These are phyloP conservation scores for Agrotis segetum DNA, from an alignment of 2,888 invertebrate species.

Conservation along the genomic window DNA sequence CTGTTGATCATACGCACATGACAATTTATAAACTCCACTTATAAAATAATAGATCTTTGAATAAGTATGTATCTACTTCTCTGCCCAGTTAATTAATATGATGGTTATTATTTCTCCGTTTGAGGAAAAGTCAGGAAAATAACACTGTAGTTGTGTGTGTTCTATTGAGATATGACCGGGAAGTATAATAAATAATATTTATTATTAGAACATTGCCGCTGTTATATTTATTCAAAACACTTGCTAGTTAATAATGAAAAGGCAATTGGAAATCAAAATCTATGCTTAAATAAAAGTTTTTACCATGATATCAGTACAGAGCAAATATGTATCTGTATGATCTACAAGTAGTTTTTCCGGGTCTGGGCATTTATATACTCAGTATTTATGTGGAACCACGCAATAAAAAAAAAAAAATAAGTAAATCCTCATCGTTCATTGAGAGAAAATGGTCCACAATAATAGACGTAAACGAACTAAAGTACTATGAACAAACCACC, in stretches of 20 bases:
- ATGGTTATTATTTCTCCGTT: constrained; percentile 13
- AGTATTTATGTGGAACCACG: too few relatives aligned
- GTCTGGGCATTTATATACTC: too few relatives aligned
- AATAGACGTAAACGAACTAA: constrained; percentile 2
- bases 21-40: too few relatives aligned
- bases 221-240: neutral
- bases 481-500: constrained; percentile 19
- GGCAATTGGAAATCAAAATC: too few relatives aligned
- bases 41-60: too few relatives aligned
- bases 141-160: neutral
- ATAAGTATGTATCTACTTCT: neutral
- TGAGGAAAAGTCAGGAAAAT: constrained; percentile 14
- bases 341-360: too few relatives aligned
- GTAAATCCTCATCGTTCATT: neutral
- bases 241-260: neutral
- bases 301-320: too few relatives aligned
- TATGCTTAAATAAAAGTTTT: too few relatives aligned
- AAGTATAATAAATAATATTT: constrained; percentile 5
- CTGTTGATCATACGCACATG: too few relatives aligned
- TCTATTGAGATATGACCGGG: constrained; percentile 2
- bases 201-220: neutral
- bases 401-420: too few relatives aligned
- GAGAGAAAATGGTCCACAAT: neutral
- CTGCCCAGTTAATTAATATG: constrained; percentile 1
- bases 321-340: too few relatives aligned